A percentile compares a stretch with the other conserved stretches of the same genome.
These are phyloP conservation scores for Hafferia zeledoni DNA, from an alignment of 2,797 vertebrate genomes.

Conservation along the genomic window DNA sequence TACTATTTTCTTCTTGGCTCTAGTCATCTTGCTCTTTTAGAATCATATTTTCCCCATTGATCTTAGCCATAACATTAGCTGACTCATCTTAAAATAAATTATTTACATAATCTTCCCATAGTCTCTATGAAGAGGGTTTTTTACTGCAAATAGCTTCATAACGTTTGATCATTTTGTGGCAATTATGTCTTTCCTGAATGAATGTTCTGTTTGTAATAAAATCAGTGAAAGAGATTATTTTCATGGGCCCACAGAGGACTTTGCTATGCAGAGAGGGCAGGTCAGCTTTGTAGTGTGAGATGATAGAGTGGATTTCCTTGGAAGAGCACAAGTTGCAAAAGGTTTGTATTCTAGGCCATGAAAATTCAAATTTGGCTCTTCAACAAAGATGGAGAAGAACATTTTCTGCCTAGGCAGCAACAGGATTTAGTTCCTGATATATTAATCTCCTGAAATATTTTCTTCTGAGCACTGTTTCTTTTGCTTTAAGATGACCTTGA, in stretches of 20 bases:
- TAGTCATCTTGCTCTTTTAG: neutral
- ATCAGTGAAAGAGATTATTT: neutral
- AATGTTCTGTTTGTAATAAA: constrained; percentile 11
- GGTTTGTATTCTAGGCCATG: neutral
- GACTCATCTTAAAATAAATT: constrained; percentile 26
- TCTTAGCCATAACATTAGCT: neutral
- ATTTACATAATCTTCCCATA: neutral
- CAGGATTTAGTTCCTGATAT: neutral
- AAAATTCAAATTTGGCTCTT: neutral
- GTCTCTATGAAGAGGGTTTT: neutral
- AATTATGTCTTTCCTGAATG: neutral
- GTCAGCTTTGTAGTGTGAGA: neutral
- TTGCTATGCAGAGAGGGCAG: neutral
- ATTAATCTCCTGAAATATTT: neutral
- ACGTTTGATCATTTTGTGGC: neutral
- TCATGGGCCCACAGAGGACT: neutral
- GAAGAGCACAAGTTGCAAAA: neutral
- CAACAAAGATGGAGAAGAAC: neutral
- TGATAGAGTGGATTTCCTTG: neutral
- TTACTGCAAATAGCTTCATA: neutral
- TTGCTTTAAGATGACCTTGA: neutral
- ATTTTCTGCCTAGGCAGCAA: neutral
- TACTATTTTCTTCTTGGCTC: neutral
- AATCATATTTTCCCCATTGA: neutral
- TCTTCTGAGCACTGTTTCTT: neutral